phyloP scores from a whole-genome alignment of 2,113 vertebrate genomes.

The Plecturocebus donacophilus region DNA sequence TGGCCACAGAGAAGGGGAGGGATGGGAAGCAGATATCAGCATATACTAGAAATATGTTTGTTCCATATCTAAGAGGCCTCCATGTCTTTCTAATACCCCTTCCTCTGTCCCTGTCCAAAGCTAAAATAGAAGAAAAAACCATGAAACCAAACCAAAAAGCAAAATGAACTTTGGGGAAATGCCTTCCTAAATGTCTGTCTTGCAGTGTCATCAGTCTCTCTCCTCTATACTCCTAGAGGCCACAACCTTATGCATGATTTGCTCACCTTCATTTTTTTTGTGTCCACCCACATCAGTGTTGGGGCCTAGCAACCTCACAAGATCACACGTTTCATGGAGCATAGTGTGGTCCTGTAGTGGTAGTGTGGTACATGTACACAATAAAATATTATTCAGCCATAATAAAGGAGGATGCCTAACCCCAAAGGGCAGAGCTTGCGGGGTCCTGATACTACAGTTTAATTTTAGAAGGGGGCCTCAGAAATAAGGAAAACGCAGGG shows the following conservation, averaged over 20 bases:
- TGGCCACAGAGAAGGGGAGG: background rate
- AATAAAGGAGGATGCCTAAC: background rate
- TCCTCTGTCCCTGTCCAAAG: background rate
- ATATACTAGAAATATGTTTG: background rate
- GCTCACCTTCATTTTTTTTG: background rate
- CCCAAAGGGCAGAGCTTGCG: too few relatives aligned
- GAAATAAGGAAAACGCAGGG: background rate
- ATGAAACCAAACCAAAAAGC: constrained; percentile 10
- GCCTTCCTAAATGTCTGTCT: background rate
- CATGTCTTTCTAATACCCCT: background rate
- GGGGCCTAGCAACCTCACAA: background rate
- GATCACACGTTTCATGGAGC: background rate
- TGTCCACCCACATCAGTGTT: background rate
- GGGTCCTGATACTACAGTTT: background rate
- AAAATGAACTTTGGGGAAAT: background rate
- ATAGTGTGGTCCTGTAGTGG: background rate
- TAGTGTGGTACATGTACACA: too few relatives aligned
- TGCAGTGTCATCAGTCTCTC: background rate
- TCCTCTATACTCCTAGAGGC: background rate
- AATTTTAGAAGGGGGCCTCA: background rate
- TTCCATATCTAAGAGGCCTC: background rate
- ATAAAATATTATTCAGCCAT: too few relatives aligned
- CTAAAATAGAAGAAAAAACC: background rate
- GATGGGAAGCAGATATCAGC: background rate
- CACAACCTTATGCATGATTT: background rate